Conservation (phyloP, 2,888 invertebrate genomes). For the Coenonympha arcania region DNA sequence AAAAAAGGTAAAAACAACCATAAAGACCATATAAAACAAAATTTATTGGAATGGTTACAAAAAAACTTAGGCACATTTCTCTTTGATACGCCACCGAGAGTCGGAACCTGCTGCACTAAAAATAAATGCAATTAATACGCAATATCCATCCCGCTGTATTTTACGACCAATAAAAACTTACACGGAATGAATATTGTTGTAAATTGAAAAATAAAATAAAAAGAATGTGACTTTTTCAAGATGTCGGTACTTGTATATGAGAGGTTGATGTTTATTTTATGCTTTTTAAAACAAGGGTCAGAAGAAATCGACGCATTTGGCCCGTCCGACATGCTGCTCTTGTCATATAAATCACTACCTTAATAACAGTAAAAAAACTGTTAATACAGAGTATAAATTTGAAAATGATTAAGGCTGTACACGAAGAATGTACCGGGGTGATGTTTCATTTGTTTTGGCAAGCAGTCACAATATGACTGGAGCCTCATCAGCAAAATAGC, state of each 20-base stretch:
- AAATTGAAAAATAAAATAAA: constrained; percentile 29
- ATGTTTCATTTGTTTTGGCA: constrained; percentile 18
- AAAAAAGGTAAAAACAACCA: neutral
- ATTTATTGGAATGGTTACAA: constrained; percentile 16
- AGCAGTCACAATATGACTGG: too few relatives aligned
- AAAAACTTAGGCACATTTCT: constrained; percentile 17
- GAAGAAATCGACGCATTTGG: constrained; percentile 57
- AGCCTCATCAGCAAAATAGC: too few relatives aligned
- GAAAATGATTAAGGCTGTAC: constrained; percentile 52
- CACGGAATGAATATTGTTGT: constrained; percentile 30
- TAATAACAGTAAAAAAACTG: constrained; percentile 60
- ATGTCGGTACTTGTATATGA: constrained; percentile 42
- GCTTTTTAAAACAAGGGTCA: constrained; percentile 58
- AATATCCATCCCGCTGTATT: constrained; percentile 27
- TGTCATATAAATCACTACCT: constrained; percentile 65
- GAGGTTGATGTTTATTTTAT: constrained; percentile 49
- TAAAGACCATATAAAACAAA: constrained; percentile 1
- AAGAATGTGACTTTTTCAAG: constrained; percentile 36
- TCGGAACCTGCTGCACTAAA: constrained; percentile 14
- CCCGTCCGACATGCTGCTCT: constrained; percentile 50
- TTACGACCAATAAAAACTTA: constrained; percentile 31
- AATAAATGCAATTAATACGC: constrained; percentile 31
- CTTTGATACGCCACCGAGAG: constrained; percentile 14
- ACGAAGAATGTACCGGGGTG: constrained; percentile 28
- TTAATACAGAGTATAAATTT: constrained; percentile 54